Percentiles rank a stretch among this genome's conserved stretches.
Evolutionary conservation across 2,797 vertebrate genomes (phyloP).

Genomic region (Perdix hodgsoniae): DNA sequence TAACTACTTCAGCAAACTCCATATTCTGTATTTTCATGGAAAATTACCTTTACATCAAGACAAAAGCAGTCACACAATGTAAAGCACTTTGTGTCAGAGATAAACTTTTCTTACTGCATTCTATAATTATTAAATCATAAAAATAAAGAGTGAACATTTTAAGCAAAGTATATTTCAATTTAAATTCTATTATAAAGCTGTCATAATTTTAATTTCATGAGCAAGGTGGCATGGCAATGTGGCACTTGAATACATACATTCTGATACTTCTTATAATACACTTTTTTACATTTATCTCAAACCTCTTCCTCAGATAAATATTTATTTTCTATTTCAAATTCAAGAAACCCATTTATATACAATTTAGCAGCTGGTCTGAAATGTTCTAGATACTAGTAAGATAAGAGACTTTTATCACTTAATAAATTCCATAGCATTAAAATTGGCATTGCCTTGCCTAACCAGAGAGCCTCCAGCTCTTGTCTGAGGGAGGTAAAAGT

Average conservation of each 20-base stretch:
- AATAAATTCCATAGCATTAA: not conserved
- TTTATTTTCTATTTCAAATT: slow-evolving; percentile 29
- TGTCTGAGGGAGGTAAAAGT: not conserved
- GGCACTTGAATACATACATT: slow-evolving; percentile 27
- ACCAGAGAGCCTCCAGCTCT: not conserved
- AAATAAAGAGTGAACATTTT: slow-evolving; percentile 62
- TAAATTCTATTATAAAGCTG: slow-evolving; percentile 54
- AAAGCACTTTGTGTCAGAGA: slow-evolving; percentile 48
- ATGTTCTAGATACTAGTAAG: not conserved
- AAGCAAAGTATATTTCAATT: slow-evolving; percentile 36
- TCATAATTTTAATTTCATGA: slow-evolving; percentile 60
- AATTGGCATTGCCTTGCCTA: not conserved
- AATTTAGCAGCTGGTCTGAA: not conserved
- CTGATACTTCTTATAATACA: not conserved
- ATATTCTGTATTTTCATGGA: slow-evolving; percentile 1
- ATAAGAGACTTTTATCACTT: not conserved
- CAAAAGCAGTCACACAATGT: slow-evolving; percentile 23
- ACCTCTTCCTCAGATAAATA: not conserved
- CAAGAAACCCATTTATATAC: slow-evolving; percentile 42
- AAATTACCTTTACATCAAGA: slow-evolving; percentile 33
- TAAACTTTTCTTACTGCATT: slow-evolving; percentile 46
- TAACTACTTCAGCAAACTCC: slow-evolving; percentile 25
- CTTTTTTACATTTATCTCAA: slow-evolving; percentile 24
- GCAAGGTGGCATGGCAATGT: slow-evolving; percentile 28
- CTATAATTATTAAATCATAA: slow-evolving; percentile 53